Base-by-base conservation (phyloP, 1,140 invertebrate species). In the Protaetia brevitarsis region DNA sequence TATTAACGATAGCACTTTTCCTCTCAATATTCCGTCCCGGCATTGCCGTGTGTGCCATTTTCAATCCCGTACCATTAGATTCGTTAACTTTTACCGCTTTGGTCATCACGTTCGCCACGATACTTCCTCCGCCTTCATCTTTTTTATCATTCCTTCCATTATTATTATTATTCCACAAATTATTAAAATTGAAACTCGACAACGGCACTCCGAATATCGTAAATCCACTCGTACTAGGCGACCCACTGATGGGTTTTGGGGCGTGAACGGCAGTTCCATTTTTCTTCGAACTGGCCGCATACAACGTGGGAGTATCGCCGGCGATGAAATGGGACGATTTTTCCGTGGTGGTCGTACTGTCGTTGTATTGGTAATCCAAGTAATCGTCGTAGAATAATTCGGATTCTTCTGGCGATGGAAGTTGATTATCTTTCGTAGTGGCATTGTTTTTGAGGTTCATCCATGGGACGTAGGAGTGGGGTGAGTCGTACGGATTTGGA, bases 201-300 rank as follows among this genome's bases (percentile, higher is more conserved):
- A 94, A 70, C 0, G 92, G 91, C 69, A 93, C 85, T 0, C 92
- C 92, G 72, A 94, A 94, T 71, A 94, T 91, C 11, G 91, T 92
- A 71, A 92, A 92, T 0, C 88, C 83, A 3, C 83, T 84, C 56
- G 79, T 83, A 21, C 82, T 82, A 3, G 77, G 79, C 0, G 76
- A 77, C 65, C 82, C 81, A 29, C 63, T 73, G 7, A 81, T 74
- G 28, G 74, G 71, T 71, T 79, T 81, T 2, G 72, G 71, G 8
- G 78, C 80, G 29, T 34, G 51, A 13, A 10, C 23, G n/a, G n/a
- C n/a, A 10, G 41, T 62, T 16, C 10, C 26, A 51, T 66, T 66
- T 72, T 86, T 86, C 10, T 81, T 79, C 63, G 82, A 85, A 41
- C 81, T 82, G 59, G 82, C 82, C 8, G 88, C 86, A 69, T 90